Percentiles rank a stretch among this genome's conserved stretches.
Conservation (phyloP, 2,113 vertebrate species). For the Vanacampus margaritifer region DNA sequence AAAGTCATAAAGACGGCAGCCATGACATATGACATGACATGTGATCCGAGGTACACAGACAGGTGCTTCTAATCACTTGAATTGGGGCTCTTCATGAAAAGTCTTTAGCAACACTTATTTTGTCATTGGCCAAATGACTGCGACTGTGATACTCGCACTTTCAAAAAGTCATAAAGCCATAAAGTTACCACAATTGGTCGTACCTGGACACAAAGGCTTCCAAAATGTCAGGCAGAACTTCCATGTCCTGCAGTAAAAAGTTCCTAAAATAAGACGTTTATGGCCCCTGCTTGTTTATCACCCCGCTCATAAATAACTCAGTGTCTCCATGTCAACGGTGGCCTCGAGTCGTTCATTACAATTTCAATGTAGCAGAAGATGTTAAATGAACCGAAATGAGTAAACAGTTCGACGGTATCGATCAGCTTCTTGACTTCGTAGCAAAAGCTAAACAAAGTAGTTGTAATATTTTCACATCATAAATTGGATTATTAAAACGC, state of each 20-base stretch:
- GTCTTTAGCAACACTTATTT: neutral
- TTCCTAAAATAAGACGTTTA: neutral
- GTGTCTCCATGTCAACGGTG: conserved; percentile 5
- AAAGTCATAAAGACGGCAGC: neutral
- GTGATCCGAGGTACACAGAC: neutral
- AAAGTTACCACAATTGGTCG: neutral
- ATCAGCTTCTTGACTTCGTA: neutral
- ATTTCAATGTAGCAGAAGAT: neutral
- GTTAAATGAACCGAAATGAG: neutral
- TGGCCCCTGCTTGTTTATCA: neutral
- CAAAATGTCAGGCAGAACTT: neutral
- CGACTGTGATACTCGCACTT: neutral
- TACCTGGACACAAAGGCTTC: neutral
- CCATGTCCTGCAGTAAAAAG: neutral
- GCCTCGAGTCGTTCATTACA: neutral
- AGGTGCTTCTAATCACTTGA: neutral
- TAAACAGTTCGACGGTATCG: neutral
- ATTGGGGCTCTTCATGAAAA: no score
- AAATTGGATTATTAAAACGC: no score
- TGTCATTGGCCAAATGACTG: neutral
- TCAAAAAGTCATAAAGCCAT: neutral
- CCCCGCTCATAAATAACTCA: conserved; percentile 14
- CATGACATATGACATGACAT: neutral
- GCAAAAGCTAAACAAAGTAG: neutral
- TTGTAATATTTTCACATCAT: neutral